phyloP scores from a whole-genome alignment of 2,797 vertebrate species.

The Tragopan temminckii region DNA sequence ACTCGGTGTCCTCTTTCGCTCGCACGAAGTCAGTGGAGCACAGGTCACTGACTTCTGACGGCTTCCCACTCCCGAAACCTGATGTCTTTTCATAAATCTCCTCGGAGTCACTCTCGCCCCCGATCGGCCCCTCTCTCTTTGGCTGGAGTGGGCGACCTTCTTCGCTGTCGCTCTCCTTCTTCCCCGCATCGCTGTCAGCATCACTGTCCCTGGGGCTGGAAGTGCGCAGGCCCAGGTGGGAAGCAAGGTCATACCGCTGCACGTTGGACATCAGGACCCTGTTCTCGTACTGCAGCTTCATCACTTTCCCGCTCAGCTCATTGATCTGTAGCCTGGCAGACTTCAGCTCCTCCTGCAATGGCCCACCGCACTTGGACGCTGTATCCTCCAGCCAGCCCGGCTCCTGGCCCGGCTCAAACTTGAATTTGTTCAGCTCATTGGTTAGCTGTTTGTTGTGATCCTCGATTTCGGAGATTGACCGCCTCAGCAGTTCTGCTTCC shows the following conservation, averaged over 20 bases:
- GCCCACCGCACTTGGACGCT: constrained; percentile 53
- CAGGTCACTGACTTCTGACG: constrained; percentile 85
- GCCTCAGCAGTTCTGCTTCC: constrained; percentile 93
- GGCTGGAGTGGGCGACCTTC: constrained; percentile 88
- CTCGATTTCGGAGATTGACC: constrained; percentile 96
- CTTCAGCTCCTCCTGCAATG: constrained; percentile 93
- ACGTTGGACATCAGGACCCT: constrained; percentile 93
- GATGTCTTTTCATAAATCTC: constrained; percentile 93
- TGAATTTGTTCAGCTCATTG: constrained; percentile 94
- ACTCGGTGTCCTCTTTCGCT: constrained; percentile 88
- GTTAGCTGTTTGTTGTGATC: constrained; percentile 97
- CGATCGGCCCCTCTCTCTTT: constrained; percentile 95
- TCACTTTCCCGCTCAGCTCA: constrained; percentile 93
- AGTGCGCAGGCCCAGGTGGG: constrained; percentile 88
- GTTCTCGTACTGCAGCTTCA: constrained; percentile 98
- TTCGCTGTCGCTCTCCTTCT: constrained; percentile 90
- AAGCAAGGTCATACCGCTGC: constrained; percentile 92
- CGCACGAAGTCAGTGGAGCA: constrained; percentile 79
- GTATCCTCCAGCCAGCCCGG: constrained; percentile 74
- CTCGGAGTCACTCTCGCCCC: constrained; percentile 97
- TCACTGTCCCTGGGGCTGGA: constrained; percentile 92
- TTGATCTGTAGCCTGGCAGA: constrained; percentile 92
- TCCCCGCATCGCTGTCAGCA: constrained; percentile 88
- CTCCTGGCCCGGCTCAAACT: constrained; percentile 88
- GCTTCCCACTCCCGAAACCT: constrained; percentile 91